A percentile compares a stretch with the other conserved stretches of the same genome.
Conservation (phyloP, 2,888 invertebrate species). For the Conus canariensis region DNA sequence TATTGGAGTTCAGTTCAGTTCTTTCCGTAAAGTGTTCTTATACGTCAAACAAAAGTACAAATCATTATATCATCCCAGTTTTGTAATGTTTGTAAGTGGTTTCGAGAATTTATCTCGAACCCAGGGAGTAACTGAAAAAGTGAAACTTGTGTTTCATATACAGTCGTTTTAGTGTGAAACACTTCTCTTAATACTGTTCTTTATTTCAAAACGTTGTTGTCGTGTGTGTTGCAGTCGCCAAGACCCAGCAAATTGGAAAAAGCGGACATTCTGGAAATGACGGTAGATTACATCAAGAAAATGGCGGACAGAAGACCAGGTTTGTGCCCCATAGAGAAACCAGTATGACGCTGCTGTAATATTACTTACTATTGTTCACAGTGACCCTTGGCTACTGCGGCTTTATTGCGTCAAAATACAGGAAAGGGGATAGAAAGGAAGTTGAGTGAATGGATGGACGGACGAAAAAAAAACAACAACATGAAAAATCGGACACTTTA, state of each 20-base stretch:
- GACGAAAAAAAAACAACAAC: no score
- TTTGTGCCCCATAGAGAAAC: background rate
- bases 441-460: no score
- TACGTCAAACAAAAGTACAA: no score
- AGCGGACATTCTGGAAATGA: slow-evolving; percentile 73
- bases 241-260: slow-evolving; percentile 71
- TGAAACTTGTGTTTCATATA: no score
- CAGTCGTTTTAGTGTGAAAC: no score
- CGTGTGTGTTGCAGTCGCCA: slow-evolving; percentile 57
- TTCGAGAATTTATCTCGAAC: no score
- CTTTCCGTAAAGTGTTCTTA: background rate
- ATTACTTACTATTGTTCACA: no score
- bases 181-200: no score
- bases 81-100: no score
- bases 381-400: background rate
- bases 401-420: background rate
- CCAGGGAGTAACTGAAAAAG: no score
- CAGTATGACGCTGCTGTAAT: background rate
- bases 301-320: slow-evolving; percentile 34
- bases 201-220: background rate
- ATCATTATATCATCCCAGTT: no score
- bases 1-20: background rate
- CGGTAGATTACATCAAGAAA: slow-evolving; percentile 65
- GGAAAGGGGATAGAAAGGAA: background rate
- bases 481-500: no score